A percentile compares a stretch with the other conserved stretches of the same genome.
Evolutionary conservation across 1,140 invertebrate species (phyloP).

Genomic region (Diuraphis noxia): DNA sequence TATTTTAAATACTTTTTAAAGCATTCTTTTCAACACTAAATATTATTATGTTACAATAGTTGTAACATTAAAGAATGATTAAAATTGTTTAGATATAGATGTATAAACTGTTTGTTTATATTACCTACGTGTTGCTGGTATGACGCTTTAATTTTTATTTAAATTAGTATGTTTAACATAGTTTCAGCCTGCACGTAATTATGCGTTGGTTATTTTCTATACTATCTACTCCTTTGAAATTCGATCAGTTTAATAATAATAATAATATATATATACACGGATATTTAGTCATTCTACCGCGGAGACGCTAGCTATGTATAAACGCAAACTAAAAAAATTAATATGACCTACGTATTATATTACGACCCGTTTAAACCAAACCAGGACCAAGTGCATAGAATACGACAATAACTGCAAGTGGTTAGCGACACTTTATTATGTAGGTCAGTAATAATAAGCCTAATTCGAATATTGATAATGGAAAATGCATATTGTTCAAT

Average conservation of each 20-base stretch:
- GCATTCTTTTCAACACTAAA: background rate
- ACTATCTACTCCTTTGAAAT: background rate
- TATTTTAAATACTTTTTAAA: background rate
- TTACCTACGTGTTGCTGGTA: background rate
- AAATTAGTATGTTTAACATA: background rate
- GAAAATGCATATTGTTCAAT: background rate
- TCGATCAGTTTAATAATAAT: background rate
- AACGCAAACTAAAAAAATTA: background rate
- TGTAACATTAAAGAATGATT: background rate
- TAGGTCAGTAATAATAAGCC: background rate
- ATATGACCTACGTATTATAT: background rate
- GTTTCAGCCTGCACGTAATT: background rate
- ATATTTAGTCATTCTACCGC: background rate
- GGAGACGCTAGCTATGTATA: background rate
- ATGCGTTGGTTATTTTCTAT: background rate
- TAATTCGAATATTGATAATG: background rate
- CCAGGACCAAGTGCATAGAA: background rate
- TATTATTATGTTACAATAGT: background rate
- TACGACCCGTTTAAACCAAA: background rate
- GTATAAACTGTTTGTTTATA: background rate
- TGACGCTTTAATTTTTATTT: background rate
- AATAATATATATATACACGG: too few relatives aligned
- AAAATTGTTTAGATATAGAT: background rate
- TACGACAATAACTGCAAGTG: background rate
- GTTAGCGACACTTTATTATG: background rate